phyloP scores from a whole-genome alignment of 1,140 invertebrate species.

The Diploscapter pachys region DNA sequence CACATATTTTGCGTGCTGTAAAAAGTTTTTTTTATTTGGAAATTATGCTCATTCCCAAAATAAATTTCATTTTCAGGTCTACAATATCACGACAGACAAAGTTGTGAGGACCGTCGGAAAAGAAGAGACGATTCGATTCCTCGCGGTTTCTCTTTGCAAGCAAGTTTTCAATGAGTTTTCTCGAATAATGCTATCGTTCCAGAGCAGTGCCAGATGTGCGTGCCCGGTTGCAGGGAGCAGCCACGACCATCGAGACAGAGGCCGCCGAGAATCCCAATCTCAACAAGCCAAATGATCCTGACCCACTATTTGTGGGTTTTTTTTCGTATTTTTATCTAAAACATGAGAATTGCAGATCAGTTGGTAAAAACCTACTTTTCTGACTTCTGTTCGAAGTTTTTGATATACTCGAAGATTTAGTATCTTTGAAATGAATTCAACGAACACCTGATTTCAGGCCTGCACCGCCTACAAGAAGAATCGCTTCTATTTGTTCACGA shows the following conservation, averaged over 20 bases:
- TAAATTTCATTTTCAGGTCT: conserved; percentile 63
- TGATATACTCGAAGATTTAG: too few species aligned
- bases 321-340: neutral
- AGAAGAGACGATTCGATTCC: conserved; percentile 82
- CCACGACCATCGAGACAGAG: conserved; percentile 85
- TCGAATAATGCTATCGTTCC: neutral
- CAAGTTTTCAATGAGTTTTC: neutral
- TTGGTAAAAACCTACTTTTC: neutral
- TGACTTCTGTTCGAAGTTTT: neutral
- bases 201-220: conserved; percentile 59
- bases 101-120: conserved; percentile 84
- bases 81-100: conserved; percentile 85
- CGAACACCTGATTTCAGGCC: conserved; percentile 39
- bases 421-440: too few species aligned
- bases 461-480: conserved; percentile 94
- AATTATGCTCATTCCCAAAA: too few species aligned
- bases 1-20: too few species aligned
- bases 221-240: conserved; percentile 65
- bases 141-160: conserved; percentile 78
- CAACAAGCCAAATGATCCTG: conserved; percentile 71
- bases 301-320: conserved; percentile 63
- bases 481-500: conserved; percentile 87
- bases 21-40: too few species aligned
- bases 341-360: neutral
- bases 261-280: conserved; percentile 90